These are phyloP conservation scores for Plumapathes pennacea DNA, from an alignment of 92 coral and sea anemone species.

Conservation along the genomic window DNA sequence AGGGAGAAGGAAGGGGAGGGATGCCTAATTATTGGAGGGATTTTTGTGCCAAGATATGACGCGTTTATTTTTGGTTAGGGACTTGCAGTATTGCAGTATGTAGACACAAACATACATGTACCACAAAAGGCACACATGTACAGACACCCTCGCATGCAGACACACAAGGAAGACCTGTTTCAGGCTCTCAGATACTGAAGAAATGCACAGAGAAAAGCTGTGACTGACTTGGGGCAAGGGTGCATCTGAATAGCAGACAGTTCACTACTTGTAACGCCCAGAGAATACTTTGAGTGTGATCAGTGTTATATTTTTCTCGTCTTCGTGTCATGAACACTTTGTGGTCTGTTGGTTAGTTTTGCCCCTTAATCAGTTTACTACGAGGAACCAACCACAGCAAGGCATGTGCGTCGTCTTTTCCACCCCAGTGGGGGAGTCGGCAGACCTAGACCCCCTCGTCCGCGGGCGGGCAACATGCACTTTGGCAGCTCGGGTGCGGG, in stretches of 20 bases:
- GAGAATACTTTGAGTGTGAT: too few species aligned
- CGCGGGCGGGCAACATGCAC: constrained; percentile 83
- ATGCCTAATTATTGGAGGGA: too few species aligned
- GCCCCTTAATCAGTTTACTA: constrained; percentile 62
- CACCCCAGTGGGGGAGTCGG: constrained; percentile 93
- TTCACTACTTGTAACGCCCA: neutral
- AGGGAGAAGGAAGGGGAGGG: too few species aligned
- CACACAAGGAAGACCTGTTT: too few species aligned
- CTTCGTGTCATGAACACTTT: neutral
- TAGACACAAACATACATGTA: too few species aligned
- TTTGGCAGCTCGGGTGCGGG: constrained; percentile 82
- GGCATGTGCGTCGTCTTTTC: constrained; percentile 94
- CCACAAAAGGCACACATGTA: too few species aligned
- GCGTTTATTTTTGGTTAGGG: too few species aligned
- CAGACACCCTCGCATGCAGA: too few species aligned
- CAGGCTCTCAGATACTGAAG: too few species aligned
- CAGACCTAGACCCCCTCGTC: constrained; percentile 89
- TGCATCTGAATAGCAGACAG: neutral
- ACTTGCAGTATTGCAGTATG: too few species aligned
- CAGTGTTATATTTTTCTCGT: too few species aligned
- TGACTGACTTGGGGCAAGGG: neutral
- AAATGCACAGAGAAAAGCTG: constrained; percentile 1
- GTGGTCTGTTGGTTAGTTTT: neutral
- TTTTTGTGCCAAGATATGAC: too few species aligned
- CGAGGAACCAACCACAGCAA: constrained; percentile 75